Conservation (phyloP, 2,113 vertebrate species). For the Toxotes jaculatrix region DNA sequence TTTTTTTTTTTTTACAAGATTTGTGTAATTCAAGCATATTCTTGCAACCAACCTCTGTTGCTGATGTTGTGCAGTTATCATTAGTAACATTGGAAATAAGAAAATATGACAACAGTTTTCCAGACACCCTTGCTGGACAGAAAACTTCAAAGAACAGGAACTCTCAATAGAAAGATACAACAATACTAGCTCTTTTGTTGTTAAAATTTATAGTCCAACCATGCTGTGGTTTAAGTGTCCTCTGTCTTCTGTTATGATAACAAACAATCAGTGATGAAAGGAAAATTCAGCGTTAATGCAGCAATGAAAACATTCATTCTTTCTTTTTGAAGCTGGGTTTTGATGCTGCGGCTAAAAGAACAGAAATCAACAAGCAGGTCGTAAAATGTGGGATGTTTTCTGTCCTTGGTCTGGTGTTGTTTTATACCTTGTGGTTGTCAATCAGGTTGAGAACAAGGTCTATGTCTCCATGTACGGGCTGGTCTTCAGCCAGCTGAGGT, state of each 20-base stretch:
- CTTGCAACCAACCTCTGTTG: not conserved
- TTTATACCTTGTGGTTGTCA: conserved; percentile 96
- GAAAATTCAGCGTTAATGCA: not conserved
- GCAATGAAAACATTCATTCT: conserved; percentile 7
- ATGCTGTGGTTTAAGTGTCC: conserved; percentile 5
- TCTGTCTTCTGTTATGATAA: conserved; percentile 38
- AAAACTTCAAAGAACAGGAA: not conserved
- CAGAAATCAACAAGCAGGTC: not conserved
- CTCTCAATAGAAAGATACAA: conserved; percentile 9
- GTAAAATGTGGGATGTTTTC: not conserved
- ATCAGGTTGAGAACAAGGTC: conserved; percentile 98
- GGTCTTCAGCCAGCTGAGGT: conserved; percentile 96
- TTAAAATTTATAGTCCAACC: conserved; percentile 2
- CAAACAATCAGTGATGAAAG: conserved; percentile 30
- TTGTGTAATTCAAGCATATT: not conserved
- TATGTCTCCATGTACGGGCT: conserved; percentile 96
- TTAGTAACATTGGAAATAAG: not conserved
- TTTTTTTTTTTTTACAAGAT: too few relatives aligned
- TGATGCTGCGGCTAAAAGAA: not conserved
- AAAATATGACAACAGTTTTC: conserved; percentile 18
- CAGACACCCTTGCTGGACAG: not conserved
- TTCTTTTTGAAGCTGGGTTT: conserved; percentile 14
- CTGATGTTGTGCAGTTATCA: not conserved
- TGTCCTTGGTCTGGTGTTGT: not conserved
- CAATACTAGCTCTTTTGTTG: conserved; percentile 2